phyloP scores from a whole-genome alignment of 1,140 invertebrate species.

The Bombus haemorrhoidalis region DNA sequence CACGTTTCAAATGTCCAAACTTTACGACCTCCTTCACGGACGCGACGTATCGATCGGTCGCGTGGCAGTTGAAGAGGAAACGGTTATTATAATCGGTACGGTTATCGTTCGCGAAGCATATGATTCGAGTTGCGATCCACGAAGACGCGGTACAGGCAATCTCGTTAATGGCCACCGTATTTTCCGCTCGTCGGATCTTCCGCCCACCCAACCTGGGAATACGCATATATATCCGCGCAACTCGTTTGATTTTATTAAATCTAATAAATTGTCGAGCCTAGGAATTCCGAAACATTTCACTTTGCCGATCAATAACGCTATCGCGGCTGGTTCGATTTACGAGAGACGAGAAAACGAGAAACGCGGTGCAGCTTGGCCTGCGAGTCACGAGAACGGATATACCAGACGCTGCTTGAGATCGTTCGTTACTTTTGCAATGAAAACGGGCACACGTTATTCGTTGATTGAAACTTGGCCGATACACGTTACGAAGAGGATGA shows the following conservation, averaged over 20 bases:
- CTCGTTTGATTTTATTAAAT: conserved; percentile 79
- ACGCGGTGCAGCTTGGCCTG: neutral
- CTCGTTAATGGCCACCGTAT: conserved; percentile 76
- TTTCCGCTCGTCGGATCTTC: conserved; percentile 70
- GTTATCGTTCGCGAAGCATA: conserved; percentile 60
- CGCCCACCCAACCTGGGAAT: conserved; percentile 59
- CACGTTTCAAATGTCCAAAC: neutral
- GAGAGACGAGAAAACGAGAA: neutral
- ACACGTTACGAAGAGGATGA: neutral
- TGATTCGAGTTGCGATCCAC: conserved; percentile 66
- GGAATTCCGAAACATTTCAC: conserved; percentile 50
- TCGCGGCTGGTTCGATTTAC: conserved; percentile 15
- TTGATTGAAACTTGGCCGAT: neutral
- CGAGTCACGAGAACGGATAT: neutral
- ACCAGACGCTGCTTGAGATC: neutral
- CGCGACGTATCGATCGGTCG: neutral
- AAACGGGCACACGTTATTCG: neutral
- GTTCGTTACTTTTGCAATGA: conserved; percentile 5
- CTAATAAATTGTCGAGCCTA: conserved; percentile 74
- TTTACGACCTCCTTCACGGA: neutral
- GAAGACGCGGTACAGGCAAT: conserved; percentile 75
- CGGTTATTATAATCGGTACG: conserved; percentile 2
- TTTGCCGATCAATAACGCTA: conserved; percentile 39
- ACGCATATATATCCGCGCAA: conserved; percentile 72
- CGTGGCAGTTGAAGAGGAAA: neutral